Percentiles rank a stretch among this genome's conserved stretches.
phyloP scores from a whole-genome alignment of 1,140 invertebrate genomes.

The Pseudachorutes palmiensis region DNA sequence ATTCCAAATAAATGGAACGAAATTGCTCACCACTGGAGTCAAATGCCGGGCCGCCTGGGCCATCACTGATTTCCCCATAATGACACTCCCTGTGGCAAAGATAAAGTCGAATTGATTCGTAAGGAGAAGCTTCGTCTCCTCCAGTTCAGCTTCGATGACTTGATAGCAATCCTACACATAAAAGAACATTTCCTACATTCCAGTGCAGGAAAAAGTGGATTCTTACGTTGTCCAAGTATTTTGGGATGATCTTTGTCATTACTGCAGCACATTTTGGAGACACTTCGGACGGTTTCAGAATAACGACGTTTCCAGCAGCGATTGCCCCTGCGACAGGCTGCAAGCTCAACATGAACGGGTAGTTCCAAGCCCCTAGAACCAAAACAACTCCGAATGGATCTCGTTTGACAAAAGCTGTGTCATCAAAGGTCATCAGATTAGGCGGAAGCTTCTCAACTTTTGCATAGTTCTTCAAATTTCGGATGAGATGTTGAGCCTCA shows the following conservation, averaged over 20 bases:
- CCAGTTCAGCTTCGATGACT: conserved; percentile 65
- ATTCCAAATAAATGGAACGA: too few species aligned
- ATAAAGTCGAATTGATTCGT: conserved; percentile 93
- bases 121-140: conserved; percentile 75
- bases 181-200: neutral
- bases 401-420: conserved; percentile 15
- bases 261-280: conserved; percentile 63
- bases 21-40: conserved; percentile 56
- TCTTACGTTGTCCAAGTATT: conserved; percentile 69
- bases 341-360: conserved; percentile 78
- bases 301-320: conserved; percentile 86
- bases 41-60: conserved; percentile 53
- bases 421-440: conserved; percentile 19
- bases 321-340: conserved; percentile 66
- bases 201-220: neutral
- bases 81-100: conserved; percentile 81
- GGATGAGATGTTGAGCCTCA: conserved; percentile 11
- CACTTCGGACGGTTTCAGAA: conserved; percentile 92
- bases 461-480: conserved; percentile 23
- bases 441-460: conserved; percentile 22
- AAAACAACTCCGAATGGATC: conserved; percentile 44
- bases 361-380: conserved; percentile 69
- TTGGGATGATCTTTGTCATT: conserved; percentile 68
- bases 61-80: conserved; percentile 52
- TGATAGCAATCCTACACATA: conserved; percentile 55